Conservation (phyloP, 2,888 invertebrate genomes). For the Odontocerum albicorne region DNA sequence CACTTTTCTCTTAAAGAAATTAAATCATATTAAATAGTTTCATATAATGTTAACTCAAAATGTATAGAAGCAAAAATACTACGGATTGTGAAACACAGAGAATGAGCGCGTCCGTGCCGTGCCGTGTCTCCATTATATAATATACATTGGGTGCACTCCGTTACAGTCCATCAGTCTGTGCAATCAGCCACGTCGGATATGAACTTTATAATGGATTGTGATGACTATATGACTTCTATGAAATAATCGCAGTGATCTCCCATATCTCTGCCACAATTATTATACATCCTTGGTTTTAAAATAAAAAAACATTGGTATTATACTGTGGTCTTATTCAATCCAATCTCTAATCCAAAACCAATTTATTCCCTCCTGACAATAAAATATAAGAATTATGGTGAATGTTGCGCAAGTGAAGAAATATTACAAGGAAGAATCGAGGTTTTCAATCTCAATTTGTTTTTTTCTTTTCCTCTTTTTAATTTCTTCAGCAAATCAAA, state of each 20-base stretch:
- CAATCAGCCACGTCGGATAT: constrained; percentile 13
- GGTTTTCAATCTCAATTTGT: too few relatives aligned
- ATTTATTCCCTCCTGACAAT: background rate
- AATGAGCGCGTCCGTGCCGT: too few relatives aligned
- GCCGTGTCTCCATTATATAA: too few relatives aligned
- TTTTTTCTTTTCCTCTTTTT: too few relatives aligned
- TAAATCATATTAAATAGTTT: constrained; percentile 21
- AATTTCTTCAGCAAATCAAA: too few relatives aligned
- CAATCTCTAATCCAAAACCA: background rate
- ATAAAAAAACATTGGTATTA: constrained; percentile 36
- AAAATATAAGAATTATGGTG: too few relatives aligned
- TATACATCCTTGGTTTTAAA: constrained; percentile 37
- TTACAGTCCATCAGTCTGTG: too few relatives aligned
- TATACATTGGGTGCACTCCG: too few relatives aligned
- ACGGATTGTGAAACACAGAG: too few relatives aligned
- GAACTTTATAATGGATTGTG: constrained; percentile 25
- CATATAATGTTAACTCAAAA: too few relatives aligned
- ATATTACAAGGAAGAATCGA: too few relatives aligned
- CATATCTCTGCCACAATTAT: constrained; percentile 29
- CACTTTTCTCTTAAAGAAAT: constrained; percentile 19
- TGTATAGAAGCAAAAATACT: constrained; percentile 25
- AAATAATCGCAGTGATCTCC: constrained; percentile 26
- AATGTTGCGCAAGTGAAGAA: too few relatives aligned
- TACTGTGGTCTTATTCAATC: constrained; percentile 17
- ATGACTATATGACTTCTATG: constrained; percentile 24